These are phyloP conservation scores for Pelusios castaneus DNA, from an alignment of 2,113 vertebrate species.

Conservation along the genomic window DNA sequence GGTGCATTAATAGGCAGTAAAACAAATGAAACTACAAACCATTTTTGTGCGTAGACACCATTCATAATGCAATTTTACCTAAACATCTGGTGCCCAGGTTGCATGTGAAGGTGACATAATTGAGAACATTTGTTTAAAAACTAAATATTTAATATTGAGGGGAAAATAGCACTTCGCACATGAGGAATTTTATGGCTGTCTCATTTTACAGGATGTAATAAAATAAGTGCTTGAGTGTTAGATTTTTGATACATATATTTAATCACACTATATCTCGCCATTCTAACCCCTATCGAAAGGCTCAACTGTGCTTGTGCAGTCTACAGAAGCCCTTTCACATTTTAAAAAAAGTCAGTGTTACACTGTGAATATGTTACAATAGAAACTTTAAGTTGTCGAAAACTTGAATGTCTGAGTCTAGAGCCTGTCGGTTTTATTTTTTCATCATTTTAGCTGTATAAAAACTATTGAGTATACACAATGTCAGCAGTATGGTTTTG, in stretches of 20 bases:
- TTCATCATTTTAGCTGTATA: constrained; percentile 65
- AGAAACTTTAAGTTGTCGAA: constrained; percentile 21
- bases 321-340: constrained; percentile 50
- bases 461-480: constrained; percentile 65
- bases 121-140: constrained; percentile 77
- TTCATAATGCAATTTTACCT: constrained; percentile 67
- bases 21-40: constrained; percentile 69
- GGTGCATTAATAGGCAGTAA: constrained; percentile 68
- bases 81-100: constrained; percentile 81
- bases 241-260: constrained; percentile 73
- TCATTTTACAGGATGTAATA: constrained; percentile 77
- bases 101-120: constrained; percentile 66
- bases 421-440: constrained; percentile 54
- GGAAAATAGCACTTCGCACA: constrained; percentile 64
- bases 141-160: constrained; percentile 68
- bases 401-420: constrained; percentile 30
- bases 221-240: constrained; percentile 70
- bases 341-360: constrained; percentile 69
- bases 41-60: constrained; percentile 59
- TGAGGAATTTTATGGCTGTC: constrained; percentile 72
- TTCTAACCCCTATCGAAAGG: constrained; percentile 39
- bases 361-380: constrained; percentile 31
- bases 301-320: constrained; percentile 49
- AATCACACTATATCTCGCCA: constrained; percentile 61
- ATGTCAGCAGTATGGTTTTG: constrained; percentile 46